A percentile compares a stretch with the other conserved stretches of the same genome.
Conservation (phyloP, 2,797 vertebrate species). For the Coluber constrictor region DNA sequence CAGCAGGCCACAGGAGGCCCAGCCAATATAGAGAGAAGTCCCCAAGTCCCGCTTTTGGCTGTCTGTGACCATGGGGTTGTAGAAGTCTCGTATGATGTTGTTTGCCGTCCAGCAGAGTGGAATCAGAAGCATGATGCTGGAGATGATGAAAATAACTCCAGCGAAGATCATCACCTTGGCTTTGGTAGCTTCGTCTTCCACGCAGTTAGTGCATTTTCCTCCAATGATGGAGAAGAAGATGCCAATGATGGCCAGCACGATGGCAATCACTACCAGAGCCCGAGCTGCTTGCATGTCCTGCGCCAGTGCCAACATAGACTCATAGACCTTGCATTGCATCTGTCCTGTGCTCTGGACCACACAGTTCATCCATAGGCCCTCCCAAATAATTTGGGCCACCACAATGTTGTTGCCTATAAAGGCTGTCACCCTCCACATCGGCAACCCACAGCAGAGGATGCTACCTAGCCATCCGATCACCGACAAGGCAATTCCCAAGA, state of each 20-base stretch:
- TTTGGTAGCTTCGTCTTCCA: slow-evolving; percentile 84
- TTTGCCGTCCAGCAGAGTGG: slow-evolving; percentile 90
- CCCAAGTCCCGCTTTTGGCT: slow-evolving; percentile 88
- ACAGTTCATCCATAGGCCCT: slow-evolving; percentile 93
- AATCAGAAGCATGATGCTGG: slow-evolving; percentile 77
- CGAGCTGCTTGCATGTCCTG: slow-evolving; percentile 89
- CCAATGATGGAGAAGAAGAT: slow-evolving; percentile 79
- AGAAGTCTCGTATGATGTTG: slow-evolving; percentile 84
- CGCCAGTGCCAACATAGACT: slow-evolving; percentile 84
- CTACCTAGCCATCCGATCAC: slow-evolving; percentile 87
- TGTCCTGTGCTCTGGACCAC: slow-evolving; percentile 94
- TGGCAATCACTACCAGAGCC: slow-evolving; percentile 80
- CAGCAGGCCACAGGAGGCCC: slow-evolving; percentile 81
- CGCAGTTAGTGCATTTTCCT: slow-evolving; percentile 91
- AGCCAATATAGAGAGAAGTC: slow-evolving; percentile 85
- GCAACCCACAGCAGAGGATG: slow-evolving; percentile 82
- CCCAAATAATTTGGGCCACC: slow-evolving; percentile 87
- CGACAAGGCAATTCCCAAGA: slow-evolving; percentile 84
- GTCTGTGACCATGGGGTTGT: slow-evolving; percentile 79
- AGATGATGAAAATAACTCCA: slow-evolving; percentile 81
- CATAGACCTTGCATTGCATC: slow-evolving; percentile 92
- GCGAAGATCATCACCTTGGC: slow-evolving; percentile 81
- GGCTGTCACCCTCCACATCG: slow-evolving; percentile 91
- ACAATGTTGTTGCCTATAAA: slow-evolving; percentile 90
- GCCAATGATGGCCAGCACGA: slow-evolving; percentile 79